Percentiles rank a stretch among this genome's conserved stretches.
phyloP scores from a whole-genome alignment of 2,888 invertebrate species.

The Aquatica leii region DNA sequence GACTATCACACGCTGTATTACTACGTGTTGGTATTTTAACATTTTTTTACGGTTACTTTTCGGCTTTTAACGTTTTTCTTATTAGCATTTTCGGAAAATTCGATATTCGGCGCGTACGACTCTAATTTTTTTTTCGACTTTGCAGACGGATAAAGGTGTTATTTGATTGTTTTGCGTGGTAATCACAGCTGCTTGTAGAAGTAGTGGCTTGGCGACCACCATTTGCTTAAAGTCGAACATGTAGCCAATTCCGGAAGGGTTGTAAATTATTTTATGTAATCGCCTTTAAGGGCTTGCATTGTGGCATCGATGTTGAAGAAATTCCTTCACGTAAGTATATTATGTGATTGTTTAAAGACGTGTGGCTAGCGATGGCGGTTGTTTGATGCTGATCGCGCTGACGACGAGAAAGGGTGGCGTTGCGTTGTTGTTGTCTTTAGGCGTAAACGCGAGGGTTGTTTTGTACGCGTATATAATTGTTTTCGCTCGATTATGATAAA shows the following conservation, averaged over 20 bases:
- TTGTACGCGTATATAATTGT: neutral
- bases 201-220: slow-evolving; percentile 59
- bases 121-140: too few relatives aligned
- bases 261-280: slow-evolving; percentile 29
- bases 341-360: slow-evolving; percentile 16
- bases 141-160: too few relatives aligned
- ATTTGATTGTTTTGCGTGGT: slow-evolving; percentile 36
- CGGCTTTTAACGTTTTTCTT: slow-evolving; percentile 19
- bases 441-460: slow-evolving; percentile 20
- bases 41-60: slow-evolving; percentile 41
- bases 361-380: slow-evolving; percentile 43
- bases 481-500: neutral
- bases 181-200: slow-evolving; percentile 54
- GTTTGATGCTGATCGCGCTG: slow-evolving; percentile 12
- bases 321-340: slow-evolving; percentile 22
- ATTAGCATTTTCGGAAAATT: slow-evolving; percentile 40
- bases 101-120: slow-evolving; percentile 21
- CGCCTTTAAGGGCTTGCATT: slow-evolving; percentile 9
- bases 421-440: slow-evolving; percentile 24
- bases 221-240: slow-evolving; percentile 60
- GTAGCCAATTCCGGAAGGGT: slow-evolving; percentile 47
- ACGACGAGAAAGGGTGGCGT: slow-evolving; percentile 37
- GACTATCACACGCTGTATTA: slow-evolving; percentile 52
- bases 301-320: slow-evolving; percentile 26
- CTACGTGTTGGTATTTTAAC: slow-evolving; percentile 47